Base-by-base conservation (phyloP, 2,797 vertebrate genomes). In the Bradypodion pumilum region DNA sequence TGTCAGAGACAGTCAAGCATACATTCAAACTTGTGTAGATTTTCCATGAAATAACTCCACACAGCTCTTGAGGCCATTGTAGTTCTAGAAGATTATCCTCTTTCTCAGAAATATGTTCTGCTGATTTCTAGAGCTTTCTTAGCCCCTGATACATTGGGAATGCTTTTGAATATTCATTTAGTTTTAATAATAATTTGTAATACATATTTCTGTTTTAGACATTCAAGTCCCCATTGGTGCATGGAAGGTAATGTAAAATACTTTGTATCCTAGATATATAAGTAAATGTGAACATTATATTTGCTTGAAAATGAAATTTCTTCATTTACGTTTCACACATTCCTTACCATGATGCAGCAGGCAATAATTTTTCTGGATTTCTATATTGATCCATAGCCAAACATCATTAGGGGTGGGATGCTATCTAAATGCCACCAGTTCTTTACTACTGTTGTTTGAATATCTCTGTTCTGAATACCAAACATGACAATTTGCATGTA, bases 391-490 rank as follows among this genome's bases (percentile, higher is more conserved):
- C 42, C 35, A 37, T 27, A 70, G 42, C 66, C 68, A 59, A 69
- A 70, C 5, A 59, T 46, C 40, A n/a, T 27, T 65, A 25, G 15
- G 46, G 15, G 2, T 16, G 66, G 16, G 81, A 70, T 85, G 12
- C 76, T 1, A 3, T 85, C 0, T 78, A 84, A 89, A 0, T 76
- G 13, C 60, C 21, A 8, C 1, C 78, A 49, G n/a, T 84, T 76
- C 56, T 1, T 86, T 85, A 75, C 23, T 85, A 75, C 23, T 68
- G 81, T 29, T 76, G 32, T 56, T 76, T 68, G 25, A 42, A 59
- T 37, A 68, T 76, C 27, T 25, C 63, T 42, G 32, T 3, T 37
- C 70, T 46, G 23, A 80, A 74, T 80, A 63, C 4, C 5, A 66
- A 87, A 74, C 4, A 52, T 40, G 7, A 56, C 2, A 60, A 9